phyloP scores from a whole-genome alignment of 1,140 invertebrate genomes.

The Neodiprion fabricii region DNA sequence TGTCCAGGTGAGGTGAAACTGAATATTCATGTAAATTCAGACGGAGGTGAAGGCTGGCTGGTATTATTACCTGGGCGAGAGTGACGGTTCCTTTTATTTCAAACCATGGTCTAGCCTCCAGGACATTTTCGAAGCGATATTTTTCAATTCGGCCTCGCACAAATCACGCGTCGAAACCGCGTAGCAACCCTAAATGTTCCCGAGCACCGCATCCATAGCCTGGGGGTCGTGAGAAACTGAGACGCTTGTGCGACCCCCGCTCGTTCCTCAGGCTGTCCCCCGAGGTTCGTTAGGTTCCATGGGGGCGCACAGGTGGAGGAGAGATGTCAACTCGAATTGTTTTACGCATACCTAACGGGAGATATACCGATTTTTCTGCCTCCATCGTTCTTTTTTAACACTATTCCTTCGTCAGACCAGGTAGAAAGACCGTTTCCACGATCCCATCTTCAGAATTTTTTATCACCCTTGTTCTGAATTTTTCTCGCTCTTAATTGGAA shows the following conservation, averaged over 20 bases:
- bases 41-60: background rate
- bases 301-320: conserved; percentile 24
- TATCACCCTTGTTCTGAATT: conserved; percentile 29
- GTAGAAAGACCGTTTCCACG: conserved; percentile 14
- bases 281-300: conserved; percentile 18
- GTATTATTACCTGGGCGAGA: background rate
- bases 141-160: conserved; percentile 29
- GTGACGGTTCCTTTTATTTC: background rate
- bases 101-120: background rate
- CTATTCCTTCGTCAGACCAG: background rate
- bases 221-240: conserved; percentile 40
- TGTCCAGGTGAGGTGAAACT: background rate
- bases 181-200: conserved; percentile 34
- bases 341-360: conserved; percentile 53
- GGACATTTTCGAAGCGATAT: conserved; percentile 20
- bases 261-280: conserved; percentile 10
- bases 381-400: background rate
- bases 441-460: conserved; percentile 33
- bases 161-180: conserved; percentile 33
- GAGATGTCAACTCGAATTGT: conserved; percentile 53
- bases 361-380: conserved; percentile 19
- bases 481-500: conserved; percentile 16
- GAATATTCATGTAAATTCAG: background rate
- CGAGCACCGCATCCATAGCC: conserved; percentile 17
- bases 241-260: conserved; percentile 24